Evolutionary conservation across 2,113 vertebrate genomes (phyloP).

Genomic region (Chrysemys picta): DNA sequence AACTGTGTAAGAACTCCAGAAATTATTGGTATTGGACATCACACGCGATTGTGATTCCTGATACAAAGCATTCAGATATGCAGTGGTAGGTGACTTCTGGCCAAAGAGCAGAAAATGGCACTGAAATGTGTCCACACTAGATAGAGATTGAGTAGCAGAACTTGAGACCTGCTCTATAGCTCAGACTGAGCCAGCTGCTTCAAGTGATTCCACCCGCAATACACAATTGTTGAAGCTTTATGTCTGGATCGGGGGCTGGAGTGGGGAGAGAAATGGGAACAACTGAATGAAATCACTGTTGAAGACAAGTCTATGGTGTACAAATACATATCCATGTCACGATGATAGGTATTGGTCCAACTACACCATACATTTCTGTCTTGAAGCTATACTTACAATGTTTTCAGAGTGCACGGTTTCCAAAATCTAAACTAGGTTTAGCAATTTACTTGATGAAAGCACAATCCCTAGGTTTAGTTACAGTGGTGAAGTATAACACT

Average conservation of each 20-base stretch:
- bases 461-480: neutral
- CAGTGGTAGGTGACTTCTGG: neutral
- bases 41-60: neutral
- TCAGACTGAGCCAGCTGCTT: neutral
- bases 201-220: neutral
- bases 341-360: neutral
- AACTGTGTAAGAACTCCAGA: no score
- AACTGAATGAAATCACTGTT: neutral
- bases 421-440: neutral
- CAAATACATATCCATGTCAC: neutral
- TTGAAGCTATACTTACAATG: neutral
- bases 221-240: neutral
- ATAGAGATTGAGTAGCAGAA: neutral
- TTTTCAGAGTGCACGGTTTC: neutral
- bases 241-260: neutral
- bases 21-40: neutral
- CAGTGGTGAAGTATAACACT: neutral
- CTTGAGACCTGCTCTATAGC: neutral
- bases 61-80: conserved; percentile 15
- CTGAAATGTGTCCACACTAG: neutral
- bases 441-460: neutral
- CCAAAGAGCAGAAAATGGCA: neutral
- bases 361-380: neutral
- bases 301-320: neutral
- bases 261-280: conserved; percentile 1